phyloP scores from a whole-genome alignment of 2,888 invertebrate species.

The Sylvicola fuscatus region DNA sequence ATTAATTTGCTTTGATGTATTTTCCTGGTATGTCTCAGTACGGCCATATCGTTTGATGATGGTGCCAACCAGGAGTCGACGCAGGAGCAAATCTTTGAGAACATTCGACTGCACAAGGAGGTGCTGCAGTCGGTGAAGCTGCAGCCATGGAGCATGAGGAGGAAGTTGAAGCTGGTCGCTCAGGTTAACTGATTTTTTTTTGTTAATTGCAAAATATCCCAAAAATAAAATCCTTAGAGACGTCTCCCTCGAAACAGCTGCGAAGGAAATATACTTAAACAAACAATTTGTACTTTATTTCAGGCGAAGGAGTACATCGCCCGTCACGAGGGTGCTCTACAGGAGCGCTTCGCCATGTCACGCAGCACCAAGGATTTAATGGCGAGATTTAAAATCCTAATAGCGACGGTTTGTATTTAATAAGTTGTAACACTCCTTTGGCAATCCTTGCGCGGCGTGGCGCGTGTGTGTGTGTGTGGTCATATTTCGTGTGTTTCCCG shows the following conservation, averaged over 20 bases:
- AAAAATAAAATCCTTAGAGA: conserved; percentile 11
- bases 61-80: conserved; percentile 36
- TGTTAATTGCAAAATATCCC: conserved; percentile 7
- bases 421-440: background rate
- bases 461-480: too few relatives aligned
- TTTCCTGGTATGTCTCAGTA: conserved; percentile 27
- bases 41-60: conserved; percentile 60
- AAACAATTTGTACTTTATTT: background rate
- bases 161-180: conserved; percentile 61
- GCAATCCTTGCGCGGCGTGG: too few relatives aligned
- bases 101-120: conserved; percentile 78
- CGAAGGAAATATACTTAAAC: background rate
- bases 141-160: conserved; percentile 64
- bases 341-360: conserved; percentile 74
- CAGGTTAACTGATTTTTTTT: conserved; percentile 26
- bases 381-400: conserved; percentile 60
- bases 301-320: conserved; percentile 75
- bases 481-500: too few relatives aligned
- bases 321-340: conserved; percentile 74
- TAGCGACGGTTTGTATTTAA: conserved; percentile 49
- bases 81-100: conserved; percentile 78
- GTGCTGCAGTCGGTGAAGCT: conserved; percentile 70
- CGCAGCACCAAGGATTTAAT: conserved; percentile 68
- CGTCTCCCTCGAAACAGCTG: too few relatives aligned
- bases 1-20: background rate